Base-by-base conservation (phyloP, 2,888 invertebrate species). In the Alloscopus bannaensis region DNA sequence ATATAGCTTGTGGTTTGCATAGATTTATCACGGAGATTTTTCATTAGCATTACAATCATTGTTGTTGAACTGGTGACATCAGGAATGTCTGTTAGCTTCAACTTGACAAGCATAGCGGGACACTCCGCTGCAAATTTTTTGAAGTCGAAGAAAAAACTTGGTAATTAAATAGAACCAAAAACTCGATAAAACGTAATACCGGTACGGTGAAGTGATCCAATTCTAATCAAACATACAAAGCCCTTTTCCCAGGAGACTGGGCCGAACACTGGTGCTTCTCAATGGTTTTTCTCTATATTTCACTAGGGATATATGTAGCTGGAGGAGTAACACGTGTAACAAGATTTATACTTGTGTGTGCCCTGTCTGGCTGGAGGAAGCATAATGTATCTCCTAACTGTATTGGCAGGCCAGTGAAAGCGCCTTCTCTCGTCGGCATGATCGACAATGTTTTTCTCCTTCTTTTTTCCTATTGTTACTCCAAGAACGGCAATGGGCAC, bases 101-200 rank as follows among this genome's bases (percentile, higher is more conserved):
- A n/a, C n/a, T n/a, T n/a, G n/a, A n/a, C n/a, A n/a, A n/a, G n/a
- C n/a, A n/a, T n/a, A n/a, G n/a, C n/a, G n/a, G n/a, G n/a, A n/a
- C n/a, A n/a, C n/a, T n/a, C n/a, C n/a, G n/a, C n/a, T n/a, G 50
- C 11, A 50, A 6, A 6, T 50, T n/a, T 8, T 50, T 50, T 4
- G 18, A 50, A 50, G 13, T 50, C n/a, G n/a, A n/a, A n/a, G n/a
- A n/a, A n/a, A 29, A 59, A 59, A 59, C 59, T 59, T 47, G 65
- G 18, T 28, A 66, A 50, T 66, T 66, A 66, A 66, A 66, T 60
- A 22, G 16, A 29, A 18, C 22, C 4, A 31, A 31, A 20, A 50
- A 50, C 50, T 22, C 2, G 28, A 45, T 8, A 65, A 6, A 45
- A 26, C 28, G 3, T n/a, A 3, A 45, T 24, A 26, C 8, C 31